These are phyloP conservation scores for Papilio machaon DNA, from an alignment of 1,140 invertebrate species.

Conservation along the genomic window DNA sequence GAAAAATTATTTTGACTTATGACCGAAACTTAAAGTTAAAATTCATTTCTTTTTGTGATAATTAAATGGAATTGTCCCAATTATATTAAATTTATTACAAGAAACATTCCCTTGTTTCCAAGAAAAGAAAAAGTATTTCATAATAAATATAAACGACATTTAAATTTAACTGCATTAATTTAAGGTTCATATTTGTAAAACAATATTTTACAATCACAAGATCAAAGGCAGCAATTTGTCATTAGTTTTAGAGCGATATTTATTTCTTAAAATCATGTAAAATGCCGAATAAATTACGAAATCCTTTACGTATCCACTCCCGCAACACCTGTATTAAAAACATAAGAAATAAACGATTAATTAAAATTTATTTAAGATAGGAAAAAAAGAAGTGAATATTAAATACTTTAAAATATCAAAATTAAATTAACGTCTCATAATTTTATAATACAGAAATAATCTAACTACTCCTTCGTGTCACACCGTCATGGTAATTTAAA, in stretches of 20 bases:
- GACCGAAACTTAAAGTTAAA: neutral
- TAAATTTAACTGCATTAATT: neutral
- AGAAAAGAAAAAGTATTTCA: neutral
- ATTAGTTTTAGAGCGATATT: constrained; percentile 16
- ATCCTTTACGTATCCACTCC: neutral
- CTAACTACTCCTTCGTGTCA: too few relatives aligned
- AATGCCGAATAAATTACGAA: constrained; percentile 14
- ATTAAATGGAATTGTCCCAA: constrained; percentile 31
- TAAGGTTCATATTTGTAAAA: constrained; percentile 21
- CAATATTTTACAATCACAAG: neutral
- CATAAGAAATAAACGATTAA: too few relatives aligned
- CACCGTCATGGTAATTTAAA: constrained; percentile 8
- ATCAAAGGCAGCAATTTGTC: constrained; percentile 37
- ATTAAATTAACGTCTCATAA: neutral
- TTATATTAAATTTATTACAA: constrained; percentile 31
- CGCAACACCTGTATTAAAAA: too few relatives aligned
- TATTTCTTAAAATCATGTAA: constrained; percentile 16
- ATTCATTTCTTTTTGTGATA: constrained; percentile 11
- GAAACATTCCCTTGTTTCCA: constrained; percentile 25
- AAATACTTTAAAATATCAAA: too few relatives aligned
- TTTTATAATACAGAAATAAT: neutral
- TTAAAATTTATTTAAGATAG: too few relatives aligned
- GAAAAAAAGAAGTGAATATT: too few relatives aligned
- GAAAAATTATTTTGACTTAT: neutral
- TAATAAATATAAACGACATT: neutral